phyloP scores from a whole-genome alignment of 2,113 vertebrate species.

The Phylloscopus trochilus region DNA sequence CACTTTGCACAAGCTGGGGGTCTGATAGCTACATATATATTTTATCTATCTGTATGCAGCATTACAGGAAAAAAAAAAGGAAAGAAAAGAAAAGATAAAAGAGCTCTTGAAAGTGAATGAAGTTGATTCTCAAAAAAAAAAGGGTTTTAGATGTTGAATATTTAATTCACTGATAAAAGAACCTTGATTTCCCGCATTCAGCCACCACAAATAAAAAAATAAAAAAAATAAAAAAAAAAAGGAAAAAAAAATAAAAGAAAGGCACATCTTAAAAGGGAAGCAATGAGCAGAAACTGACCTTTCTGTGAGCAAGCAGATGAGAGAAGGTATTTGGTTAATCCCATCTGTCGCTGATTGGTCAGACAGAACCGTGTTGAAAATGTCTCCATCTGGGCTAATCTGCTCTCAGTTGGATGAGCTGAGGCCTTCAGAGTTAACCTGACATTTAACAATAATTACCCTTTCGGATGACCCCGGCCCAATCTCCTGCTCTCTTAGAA shows the following conservation, averaged over 20 bases:
- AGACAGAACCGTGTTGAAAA: conserved; percentile 85
- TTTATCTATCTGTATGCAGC: conserved; percentile 17
- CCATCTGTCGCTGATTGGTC: conserved; percentile 85
- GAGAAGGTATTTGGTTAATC: conserved; percentile 91
- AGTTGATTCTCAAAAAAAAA: conserved; percentile 74
- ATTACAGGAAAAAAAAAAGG: background rate
- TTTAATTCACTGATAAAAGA: conserved; percentile 85
- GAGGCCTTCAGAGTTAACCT: conserved; percentile 90
- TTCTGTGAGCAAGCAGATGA: conserved; percentile 89
- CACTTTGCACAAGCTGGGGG: background rate
- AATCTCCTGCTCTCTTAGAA: conserved; percentile 83
- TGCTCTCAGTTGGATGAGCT: conserved; percentile 87
- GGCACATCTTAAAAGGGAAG: conserved; percentile 82
- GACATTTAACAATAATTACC: conserved; percentile 96
- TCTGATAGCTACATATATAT: background rate
- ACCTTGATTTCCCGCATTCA: conserved; percentile 70
- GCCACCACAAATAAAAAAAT: conserved; percentile 65
- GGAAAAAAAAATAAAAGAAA: background rate
- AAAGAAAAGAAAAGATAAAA: conserved; percentile 71
- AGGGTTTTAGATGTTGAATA: conserved; percentile 80
- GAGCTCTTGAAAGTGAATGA: conserved; percentile 77
- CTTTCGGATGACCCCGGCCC: conserved; percentile 84
- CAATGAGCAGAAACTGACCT: conserved; percentile 90
- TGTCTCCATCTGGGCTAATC: conserved; percentile 93
- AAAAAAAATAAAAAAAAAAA: no score